These are phyloP conservation scores for Mya arenaria DNA, from an alignment of 1,140 invertebrate genomes.

Conservation along the genomic window DNA sequence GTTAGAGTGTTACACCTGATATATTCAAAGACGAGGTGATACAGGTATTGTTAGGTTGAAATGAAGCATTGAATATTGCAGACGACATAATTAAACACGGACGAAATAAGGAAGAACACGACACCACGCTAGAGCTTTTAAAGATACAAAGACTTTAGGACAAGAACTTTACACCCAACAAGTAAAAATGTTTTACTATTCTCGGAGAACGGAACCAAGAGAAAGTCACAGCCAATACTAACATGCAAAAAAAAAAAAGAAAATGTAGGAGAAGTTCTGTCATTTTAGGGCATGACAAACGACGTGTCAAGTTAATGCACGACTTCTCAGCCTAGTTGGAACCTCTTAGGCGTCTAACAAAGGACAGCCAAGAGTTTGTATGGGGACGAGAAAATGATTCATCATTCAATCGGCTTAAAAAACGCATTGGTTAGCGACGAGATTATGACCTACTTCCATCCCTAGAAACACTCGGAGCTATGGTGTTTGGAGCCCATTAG, in stretches of 20 bases:
- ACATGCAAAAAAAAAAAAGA: conserved; percentile 5
- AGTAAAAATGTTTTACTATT: conserved; percentile 48
- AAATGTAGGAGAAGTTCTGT: conserved; percentile 55
- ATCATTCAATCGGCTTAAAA: conserved; percentile 36
- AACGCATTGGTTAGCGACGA: conserved; percentile 44
- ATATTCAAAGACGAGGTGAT: conserved; percentile 45
- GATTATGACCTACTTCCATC: conserved; percentile 57
- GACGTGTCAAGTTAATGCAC: conserved; percentile 57
- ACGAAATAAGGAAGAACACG: conserved; percentile 18
- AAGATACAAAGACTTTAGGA: conserved; percentile 28
- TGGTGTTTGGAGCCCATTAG: conserved; percentile 79
- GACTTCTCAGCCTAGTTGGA: conserved; percentile 56
- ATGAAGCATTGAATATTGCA: conserved; percentile 29
- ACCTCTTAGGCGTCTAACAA: conserved; percentile 52
- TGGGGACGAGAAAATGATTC: conserved; percentile 47
- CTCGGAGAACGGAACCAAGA: conserved; percentile 50
- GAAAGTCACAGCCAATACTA: conserved; percentile 77
- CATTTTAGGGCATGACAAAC: conserved; percentile 62
- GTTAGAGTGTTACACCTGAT: conserved; percentile 39
- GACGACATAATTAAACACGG: conserved; percentile 50
- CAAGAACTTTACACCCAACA: conserved; percentile 47
- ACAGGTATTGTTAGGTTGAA: conserved; percentile 3
- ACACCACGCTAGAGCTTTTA: conserved; percentile 8
- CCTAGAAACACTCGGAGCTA: conserved; percentile 28
- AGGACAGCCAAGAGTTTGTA: conserved; percentile 40